phyloP scores from a whole-genome alignment of 1,140 invertebrate species.

The Carposina sasakii region DNA sequence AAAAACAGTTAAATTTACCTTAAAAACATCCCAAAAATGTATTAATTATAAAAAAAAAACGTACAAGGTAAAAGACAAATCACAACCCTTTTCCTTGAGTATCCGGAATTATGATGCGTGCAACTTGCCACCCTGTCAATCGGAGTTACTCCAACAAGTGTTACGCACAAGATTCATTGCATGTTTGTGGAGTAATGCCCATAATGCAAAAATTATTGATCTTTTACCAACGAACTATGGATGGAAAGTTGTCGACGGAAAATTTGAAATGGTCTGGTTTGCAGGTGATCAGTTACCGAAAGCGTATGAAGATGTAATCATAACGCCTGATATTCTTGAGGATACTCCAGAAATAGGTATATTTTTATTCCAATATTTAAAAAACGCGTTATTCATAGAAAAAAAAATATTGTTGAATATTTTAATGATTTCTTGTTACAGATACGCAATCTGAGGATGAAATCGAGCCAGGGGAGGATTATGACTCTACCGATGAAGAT shows the following conservation, averaged over 20 bases:
- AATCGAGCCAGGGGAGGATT: conserved; percentile 18
- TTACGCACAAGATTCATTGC: conserved; percentile 29
- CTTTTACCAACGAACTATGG: conserved; percentile 25
- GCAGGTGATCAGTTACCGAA: conserved; percentile 34
- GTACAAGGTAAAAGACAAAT: too few species aligned
- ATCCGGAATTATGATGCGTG: too few species aligned
- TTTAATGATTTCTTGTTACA: too few species aligned
- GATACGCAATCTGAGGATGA: conserved; percentile 19
- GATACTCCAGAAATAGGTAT: conserved; percentile 12
- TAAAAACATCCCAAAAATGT: too few species aligned
- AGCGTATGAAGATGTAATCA: conserved; percentile 33
- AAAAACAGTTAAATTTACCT: too few species aligned
- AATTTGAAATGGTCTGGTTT: conserved; percentile 36
- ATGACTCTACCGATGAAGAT: too few species aligned
- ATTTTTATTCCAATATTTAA: conserved; percentile 8
- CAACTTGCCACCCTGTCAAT: conserved; percentile 30
- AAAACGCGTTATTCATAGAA: too few species aligned
- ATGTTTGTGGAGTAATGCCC: conserved; percentile 28
- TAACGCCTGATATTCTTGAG: too few species aligned
- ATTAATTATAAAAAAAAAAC: too few species aligned
- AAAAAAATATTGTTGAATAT: too few species aligned
- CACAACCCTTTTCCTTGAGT: too few species aligned
- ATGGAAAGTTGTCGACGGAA: conserved; percentile 30
- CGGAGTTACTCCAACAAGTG: conserved; percentile 32
- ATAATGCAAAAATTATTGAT: conserved; percentile 21